These are phyloP conservation scores for Parazoanthus atlanticus DNA, from an alignment of 92 coral and sea anemone species.

Conservation along the genomic window DNA sequence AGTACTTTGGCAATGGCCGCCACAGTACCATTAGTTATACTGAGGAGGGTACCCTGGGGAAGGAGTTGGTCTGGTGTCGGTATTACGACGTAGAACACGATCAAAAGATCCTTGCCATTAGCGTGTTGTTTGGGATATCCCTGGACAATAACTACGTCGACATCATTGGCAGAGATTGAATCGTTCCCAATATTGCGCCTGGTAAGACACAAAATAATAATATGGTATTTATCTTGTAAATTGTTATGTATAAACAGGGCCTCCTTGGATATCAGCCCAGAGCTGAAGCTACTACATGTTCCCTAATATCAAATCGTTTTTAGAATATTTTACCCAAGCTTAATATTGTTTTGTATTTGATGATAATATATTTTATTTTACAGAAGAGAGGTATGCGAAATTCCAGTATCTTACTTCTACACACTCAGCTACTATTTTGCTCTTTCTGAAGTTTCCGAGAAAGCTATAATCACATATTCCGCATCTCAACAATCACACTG, in stretches of 20 bases:
- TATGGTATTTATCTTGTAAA: no score
- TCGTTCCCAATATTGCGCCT: background rate
- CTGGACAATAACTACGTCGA: background rate
- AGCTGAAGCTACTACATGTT: no score
- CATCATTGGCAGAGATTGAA: background rate
- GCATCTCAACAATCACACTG: no score
- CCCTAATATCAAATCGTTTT: no score
- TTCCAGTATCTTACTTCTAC: no score
- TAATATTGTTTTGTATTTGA: background rate
- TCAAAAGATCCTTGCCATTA: conserved; percentile 6
- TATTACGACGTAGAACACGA: background rate
- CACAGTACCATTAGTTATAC: background rate
- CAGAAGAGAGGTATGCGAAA: no score
- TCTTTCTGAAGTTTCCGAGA: no score
- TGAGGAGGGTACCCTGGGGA: conserved; percentile 1
- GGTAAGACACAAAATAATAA: background rate
- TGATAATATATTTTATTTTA: background rate
- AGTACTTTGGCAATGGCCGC: background rate
- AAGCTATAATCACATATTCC: no score
- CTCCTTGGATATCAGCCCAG: no score
- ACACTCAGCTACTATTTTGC: no score
- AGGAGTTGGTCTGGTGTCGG: background rate
- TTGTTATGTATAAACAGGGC: no score
- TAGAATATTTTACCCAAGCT: no score
- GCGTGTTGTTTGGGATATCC: conserved; percentile 7